These are phyloP conservation scores for Platygyra sinensis DNA, from an alignment of 64 coral and sea anemone species.

Conservation along the genomic window DNA sequence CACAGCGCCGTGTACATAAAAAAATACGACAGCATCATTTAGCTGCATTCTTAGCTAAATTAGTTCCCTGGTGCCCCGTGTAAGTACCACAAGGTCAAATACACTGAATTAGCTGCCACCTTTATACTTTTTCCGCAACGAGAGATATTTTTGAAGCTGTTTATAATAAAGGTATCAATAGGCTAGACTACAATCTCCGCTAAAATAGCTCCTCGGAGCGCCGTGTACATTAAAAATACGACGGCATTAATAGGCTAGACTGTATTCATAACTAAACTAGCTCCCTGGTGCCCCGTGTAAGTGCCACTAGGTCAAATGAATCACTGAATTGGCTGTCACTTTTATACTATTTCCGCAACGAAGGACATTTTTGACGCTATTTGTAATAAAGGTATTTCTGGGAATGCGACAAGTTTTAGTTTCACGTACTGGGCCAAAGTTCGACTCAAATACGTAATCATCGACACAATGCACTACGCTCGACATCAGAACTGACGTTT, in stretches of 20 bases:
- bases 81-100: background rate
- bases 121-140: background rate
- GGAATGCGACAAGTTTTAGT: background rate
- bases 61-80: background rate
- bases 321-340: background rate
- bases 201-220: too few relatives aligned
- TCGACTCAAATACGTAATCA: background rate
- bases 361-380: slow-evolving; percentile 10
- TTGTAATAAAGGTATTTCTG: background rate
- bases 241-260: too few relatives aligned
- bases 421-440: background rate
- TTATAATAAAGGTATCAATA: background rate
- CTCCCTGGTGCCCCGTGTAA: background rate
- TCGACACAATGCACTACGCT: background rate
- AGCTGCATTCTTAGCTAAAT: too few relatives aligned
- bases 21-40: background rate
- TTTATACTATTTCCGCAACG: background rate
- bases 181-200: too few relatives aligned
- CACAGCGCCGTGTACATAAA: background rate
- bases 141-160: slow-evolving; percentile 13
- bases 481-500: background rate
- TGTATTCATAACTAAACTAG: too few relatives aligned
- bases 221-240: too few relatives aligned
- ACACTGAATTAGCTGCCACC: background rate
- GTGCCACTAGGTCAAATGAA: background rate